A percentile compares a stretch with the other conserved stretches of the same genome.
Conservation (phyloP, 2,888 invertebrate genomes). For the Dynastes hyllus region DNA sequence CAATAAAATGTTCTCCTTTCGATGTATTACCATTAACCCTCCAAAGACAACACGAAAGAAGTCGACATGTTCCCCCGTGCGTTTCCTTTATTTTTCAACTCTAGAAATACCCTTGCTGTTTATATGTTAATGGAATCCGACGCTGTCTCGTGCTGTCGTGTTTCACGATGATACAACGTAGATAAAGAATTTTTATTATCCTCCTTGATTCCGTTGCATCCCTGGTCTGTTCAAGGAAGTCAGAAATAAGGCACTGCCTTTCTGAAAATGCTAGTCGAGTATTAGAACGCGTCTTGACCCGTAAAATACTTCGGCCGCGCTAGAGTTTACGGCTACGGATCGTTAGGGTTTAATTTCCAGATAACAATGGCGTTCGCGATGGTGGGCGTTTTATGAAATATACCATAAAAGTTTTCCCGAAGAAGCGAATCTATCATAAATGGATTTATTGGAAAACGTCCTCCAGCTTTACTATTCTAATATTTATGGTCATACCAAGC, state of each 20-base stretch:
- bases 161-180: background rate
- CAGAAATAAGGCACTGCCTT: too few species aligned
- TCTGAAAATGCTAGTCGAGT: too few species aligned
- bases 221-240: too few species aligned
- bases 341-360: slow-evolving; percentile 32
- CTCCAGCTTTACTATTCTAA: background rate
- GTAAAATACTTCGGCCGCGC: too few species aligned
- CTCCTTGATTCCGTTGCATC: background rate
- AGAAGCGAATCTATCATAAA: slow-evolving; percentile 13
- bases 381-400: slow-evolving; percentile 20
- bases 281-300: background rate
- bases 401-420: slow-evolving; percentile 12
- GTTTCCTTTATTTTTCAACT: background rate
- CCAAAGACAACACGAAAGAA: too few species aligned
- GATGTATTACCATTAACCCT: too few species aligned
- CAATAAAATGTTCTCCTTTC: too few species aligned
- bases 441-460: slow-evolving; percentile 14
- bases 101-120: background rate
- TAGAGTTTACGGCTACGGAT: slow-evolving; percentile 14
- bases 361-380: slow-evolving; percentile 12
- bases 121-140: slow-evolving; percentile 8
- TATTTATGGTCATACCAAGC: too few species aligned
- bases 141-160: background rate
- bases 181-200: slow-evolving; percentile 9
- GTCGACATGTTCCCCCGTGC: background rate